Evolutionary conservation across 2,113 vertebrate genomes (phyloP).

Genomic region (Empidonax traillii): DNA sequence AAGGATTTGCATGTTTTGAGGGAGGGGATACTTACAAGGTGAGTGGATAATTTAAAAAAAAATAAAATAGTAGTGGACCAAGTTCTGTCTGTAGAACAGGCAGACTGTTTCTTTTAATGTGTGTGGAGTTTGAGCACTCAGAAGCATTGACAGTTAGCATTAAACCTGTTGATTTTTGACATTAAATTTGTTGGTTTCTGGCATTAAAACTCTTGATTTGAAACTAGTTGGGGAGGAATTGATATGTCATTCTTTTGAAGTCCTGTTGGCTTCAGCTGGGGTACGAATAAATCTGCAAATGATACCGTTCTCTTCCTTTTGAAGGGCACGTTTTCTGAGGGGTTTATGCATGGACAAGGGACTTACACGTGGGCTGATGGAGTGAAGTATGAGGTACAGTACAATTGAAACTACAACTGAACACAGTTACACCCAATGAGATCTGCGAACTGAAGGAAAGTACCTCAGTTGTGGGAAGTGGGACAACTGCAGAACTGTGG

Average conservation of each 20-base stretch:
- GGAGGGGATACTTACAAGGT: conserved; percentile 85
- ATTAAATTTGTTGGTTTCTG: not conserved
- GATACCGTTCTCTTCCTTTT: not conserved
- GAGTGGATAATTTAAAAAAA: not conserved
- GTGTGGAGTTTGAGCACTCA: not conserved
- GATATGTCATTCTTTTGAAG: not conserved
- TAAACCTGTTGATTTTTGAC: too few relatives aligned
- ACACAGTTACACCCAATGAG: not conserved
- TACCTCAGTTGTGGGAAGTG: not conserved
- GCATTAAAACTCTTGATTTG: not conserved
- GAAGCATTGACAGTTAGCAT: not conserved
- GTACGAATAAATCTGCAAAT: not conserved
- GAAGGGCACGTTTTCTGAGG: conserved; percentile 87
- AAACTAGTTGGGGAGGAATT: not conserved
- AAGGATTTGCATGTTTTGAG: conserved; percentile 82
- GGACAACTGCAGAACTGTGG: not conserved
- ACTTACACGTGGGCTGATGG: conserved; percentile 81
- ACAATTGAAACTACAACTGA: not conserved
- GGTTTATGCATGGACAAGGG: conserved; percentile 87
- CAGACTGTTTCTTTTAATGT: not conserved
- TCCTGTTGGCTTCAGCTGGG: not conserved
- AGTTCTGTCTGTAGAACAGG: not conserved
- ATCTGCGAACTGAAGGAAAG: not conserved
- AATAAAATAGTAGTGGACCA: not conserved
- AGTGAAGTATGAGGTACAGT: conserved; percentile 86